Evolutionary conservation across 92 coral and sea anemone species (phyloP).

Genomic region (Metridium senile): DNA sequence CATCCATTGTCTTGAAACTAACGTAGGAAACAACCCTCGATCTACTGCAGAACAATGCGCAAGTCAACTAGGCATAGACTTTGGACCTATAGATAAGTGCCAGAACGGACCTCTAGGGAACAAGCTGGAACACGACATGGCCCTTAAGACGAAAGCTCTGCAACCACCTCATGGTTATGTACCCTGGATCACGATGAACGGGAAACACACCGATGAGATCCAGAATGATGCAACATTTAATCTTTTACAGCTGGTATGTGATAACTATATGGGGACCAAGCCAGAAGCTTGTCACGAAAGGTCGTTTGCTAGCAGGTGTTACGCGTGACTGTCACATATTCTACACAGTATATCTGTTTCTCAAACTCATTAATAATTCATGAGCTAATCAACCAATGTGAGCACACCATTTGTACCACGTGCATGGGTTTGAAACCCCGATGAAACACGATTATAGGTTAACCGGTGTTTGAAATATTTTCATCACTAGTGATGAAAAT

Average conservation of each 20-base stretch:
- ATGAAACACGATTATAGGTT: no score
- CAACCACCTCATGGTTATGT: conserved; percentile 68
- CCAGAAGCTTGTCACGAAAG: conserved; percentile 54
- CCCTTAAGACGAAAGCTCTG: conserved; percentile 70
- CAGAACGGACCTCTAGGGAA: conserved; percentile 62
- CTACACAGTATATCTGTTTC: neutral
- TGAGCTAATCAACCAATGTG: no score
- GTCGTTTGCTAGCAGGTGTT: conserved; percentile 19
- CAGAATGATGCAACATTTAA: conserved; percentile 50
- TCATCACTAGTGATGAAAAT: no score
- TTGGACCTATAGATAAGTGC: conserved; percentile 54
- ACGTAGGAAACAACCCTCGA: conserved; percentile 27
- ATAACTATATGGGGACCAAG: conserved; percentile 58
- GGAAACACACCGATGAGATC: conserved; percentile 70
- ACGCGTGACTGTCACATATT: conserved; percentile 25
- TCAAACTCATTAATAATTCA: no score
- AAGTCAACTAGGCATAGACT: conserved; percentile 54
- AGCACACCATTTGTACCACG: no score
- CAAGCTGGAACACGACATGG: conserved; percentile 78
- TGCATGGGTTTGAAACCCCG: no score
- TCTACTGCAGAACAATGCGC: conserved; percentile 59
- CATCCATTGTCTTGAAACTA: conserved; percentile 68
- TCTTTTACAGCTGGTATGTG: conserved; percentile 56
- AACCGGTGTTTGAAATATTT: no score
- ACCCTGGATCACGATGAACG: conserved; percentile 85